These are phyloP conservation scores for Julus scandinavius DNA, from an alignment of 2,888 invertebrate species.

Conservation along the genomic window DNA sequence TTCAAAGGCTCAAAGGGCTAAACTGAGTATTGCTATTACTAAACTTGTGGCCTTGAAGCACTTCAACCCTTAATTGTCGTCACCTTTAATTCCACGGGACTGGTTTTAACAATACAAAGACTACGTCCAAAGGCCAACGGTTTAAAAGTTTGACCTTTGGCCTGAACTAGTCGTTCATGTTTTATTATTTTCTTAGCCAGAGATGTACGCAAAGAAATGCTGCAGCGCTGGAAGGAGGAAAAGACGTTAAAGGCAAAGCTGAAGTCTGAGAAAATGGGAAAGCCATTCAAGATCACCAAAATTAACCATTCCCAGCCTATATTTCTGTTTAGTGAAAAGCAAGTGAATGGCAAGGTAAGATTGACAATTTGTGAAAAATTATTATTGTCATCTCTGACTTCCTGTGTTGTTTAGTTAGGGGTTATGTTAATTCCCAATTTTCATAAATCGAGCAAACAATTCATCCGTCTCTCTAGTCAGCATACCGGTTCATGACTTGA, in stretches of 20 bases:
- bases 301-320: not conserved
- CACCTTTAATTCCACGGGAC: too few species aligned
- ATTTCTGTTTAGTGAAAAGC: constrained; percentile 8
- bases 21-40: too few species aligned
- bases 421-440: too few species aligned
- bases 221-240: constrained; percentile 43
- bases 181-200: not conserved
- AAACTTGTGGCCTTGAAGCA: too few species aligned
- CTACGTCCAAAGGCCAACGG: too few species aligned
- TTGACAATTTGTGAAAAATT: not conserved
- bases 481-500: too few species aligned
- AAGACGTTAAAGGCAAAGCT: constrained; percentile 32
- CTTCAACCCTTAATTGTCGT: too few species aligned
- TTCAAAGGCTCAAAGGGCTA: too few species aligned
- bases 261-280: not conserved
- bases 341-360: constrained; percentile 2
- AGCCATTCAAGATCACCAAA: constrained; percentile 16
- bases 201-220: not conserved
- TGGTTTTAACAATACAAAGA: too few species aligned
- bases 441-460: not conserved
- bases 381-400: not conserved
- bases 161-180: too few species aligned
- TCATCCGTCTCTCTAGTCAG: not conserved
- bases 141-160: too few species aligned
- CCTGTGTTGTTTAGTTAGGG: not conserved